These are phyloP conservation scores for Xiphophorus maculatus DNA, from an alignment of 2,113 vertebrate genomes.

Conservation along the genomic window DNA sequence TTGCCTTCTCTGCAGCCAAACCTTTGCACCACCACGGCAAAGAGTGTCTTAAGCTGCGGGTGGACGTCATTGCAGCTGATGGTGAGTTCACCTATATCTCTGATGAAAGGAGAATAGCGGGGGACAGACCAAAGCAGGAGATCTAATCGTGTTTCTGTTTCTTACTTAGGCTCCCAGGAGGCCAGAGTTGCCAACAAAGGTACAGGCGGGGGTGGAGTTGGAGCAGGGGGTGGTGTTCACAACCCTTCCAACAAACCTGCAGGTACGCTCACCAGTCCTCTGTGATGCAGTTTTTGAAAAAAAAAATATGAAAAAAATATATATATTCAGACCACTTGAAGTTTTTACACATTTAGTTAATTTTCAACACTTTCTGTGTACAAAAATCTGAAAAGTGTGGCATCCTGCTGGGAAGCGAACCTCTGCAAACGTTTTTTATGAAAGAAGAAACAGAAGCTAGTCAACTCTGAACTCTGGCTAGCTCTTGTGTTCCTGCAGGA, in stretches of 20 bases:
- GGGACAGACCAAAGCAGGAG: not conserved
- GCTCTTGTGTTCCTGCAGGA: not conserved
- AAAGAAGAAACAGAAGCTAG: not conserved
- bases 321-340: not conserved
- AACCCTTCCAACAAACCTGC: constrained; percentile 79
- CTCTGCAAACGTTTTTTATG: not conserved
- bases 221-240: constrained; percentile 69
- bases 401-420: not conserved
- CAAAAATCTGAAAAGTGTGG: not conserved
- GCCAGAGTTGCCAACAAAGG: constrained; percentile 73
- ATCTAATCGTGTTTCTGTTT: constrained; percentile 19
- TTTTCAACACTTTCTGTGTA: not conserved
- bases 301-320: not conserved
- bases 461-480: not conserved
- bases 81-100: constrained; percentile 78
- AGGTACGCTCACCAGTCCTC: constrained; percentile 68
- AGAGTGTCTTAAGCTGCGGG: constrained; percentile 86
- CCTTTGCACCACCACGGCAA: constrained; percentile 87
- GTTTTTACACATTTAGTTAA: not conserved
- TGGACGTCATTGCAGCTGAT: constrained; percentile 83
- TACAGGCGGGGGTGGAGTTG: constrained; percentile 55
- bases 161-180: constrained; percentile 78
- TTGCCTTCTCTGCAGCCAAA: constrained; percentile 81
- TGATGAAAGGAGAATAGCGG: not conserved
- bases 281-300: not conserved